Evolutionary conservation across 2,113 vertebrate genomes (phyloP).

Genomic region (Pantherophis guttatus): DNA sequence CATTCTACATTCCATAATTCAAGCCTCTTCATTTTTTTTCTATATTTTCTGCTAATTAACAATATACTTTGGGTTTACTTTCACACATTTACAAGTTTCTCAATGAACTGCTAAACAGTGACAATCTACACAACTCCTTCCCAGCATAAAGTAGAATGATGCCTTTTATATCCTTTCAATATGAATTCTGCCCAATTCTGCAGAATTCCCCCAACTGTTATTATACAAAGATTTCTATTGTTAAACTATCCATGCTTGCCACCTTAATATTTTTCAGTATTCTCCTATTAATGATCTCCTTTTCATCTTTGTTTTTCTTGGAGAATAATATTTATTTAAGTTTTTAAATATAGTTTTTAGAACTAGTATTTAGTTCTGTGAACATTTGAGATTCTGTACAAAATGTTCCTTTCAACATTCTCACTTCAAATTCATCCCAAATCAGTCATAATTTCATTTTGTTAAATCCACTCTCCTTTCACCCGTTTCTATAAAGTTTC

Average conservation of each 20-base stretch:
- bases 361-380: not conserved
- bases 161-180: not conserved
- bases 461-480: not conserved
- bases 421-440: not conserved
- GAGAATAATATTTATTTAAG: not conserved
- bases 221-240: not conserved
- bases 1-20: not conserved
- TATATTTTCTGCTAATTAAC: not conserved
- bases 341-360: not conserved
- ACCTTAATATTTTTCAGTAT: not conserved
- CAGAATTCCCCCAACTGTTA: not conserved
- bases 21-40: not conserved
- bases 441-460: not conserved
- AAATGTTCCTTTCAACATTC: not conserved
- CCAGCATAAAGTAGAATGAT: not conserved
- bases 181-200: not conserved
- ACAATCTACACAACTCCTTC: not conserved
- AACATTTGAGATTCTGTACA: not conserved
- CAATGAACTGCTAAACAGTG: not conserved
- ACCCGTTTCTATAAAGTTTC: not conserved
- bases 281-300: not conserved
- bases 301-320: not conserved
- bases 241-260: not conserved
- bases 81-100: not conserved
- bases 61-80: not conserved